Evolutionary conservation across 2,797 vertebrate species (phyloP).

Genomic region (Triplophysa bombifrons): DNA sequence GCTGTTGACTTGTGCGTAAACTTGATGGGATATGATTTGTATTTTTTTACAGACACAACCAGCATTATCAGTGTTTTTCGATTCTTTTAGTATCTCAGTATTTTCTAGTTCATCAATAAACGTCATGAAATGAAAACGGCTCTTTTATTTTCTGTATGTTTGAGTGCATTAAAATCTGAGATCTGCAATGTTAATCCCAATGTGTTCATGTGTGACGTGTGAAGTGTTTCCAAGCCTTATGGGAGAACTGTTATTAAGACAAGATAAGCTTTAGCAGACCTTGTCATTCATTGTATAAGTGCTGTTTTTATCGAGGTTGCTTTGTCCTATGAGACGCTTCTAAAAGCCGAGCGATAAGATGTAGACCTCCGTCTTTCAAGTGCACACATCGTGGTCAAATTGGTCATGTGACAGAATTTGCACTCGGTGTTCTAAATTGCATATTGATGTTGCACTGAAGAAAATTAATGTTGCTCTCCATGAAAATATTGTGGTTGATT

Average conservation of each 20-base stretch:
- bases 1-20: slow-evolving; percentile 75
- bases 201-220: background rate
- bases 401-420: slow-evolving; percentile 5
- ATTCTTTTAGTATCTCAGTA: slow-evolving; percentile 82
- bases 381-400: background rate
- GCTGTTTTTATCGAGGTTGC: background rate
- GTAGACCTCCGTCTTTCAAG: background rate
- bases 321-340: slow-evolving; percentile 1
- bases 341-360: slow-evolving; percentile 11
- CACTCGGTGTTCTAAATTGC: background rate
- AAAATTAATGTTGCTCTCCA: background rate
- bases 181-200: background rate
- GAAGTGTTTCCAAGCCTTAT: background rate
- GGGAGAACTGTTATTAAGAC: background rate
- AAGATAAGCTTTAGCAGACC: slow-evolving; percentile 6
- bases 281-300: slow-evolving; percentile 5
- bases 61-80: slow-evolving; percentile 82
- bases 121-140: slow-evolving; percentile 44
- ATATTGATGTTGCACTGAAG: slow-evolving; percentile 20
- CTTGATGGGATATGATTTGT: slow-evolving; percentile 50
- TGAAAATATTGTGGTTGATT: slow-evolving; percentile 25
- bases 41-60: slow-evolving; percentile 75
- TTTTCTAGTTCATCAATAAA: slow-evolving; percentile 87
- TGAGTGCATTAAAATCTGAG: background rate
- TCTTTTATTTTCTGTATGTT: background rate